Percentiles rank a stretch among this genome's conserved stretches.
phyloP scores from a whole-genome alignment of 2,888 invertebrate genomes.

The Aelia acuminata region DNA sequence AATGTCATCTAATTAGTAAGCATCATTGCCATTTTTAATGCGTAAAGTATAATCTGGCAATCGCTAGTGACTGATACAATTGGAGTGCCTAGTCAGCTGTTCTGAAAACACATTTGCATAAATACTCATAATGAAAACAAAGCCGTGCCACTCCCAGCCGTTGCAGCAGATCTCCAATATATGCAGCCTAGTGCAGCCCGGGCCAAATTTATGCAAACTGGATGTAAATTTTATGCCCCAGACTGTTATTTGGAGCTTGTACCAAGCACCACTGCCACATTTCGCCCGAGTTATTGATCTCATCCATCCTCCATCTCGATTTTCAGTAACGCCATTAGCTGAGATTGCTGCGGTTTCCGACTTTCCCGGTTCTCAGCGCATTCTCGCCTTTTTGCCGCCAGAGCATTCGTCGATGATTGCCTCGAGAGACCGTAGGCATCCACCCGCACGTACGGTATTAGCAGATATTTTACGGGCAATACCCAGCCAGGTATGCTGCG shows the following conservation, averaged over 20 bases:
- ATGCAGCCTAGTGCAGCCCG: slow-evolving; percentile 2
- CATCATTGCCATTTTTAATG: background rate
- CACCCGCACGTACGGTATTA: slow-evolving; percentile 46
- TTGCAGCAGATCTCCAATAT: background rate
- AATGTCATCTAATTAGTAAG: background rate
- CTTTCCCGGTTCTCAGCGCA: slow-evolving; percentile 26
- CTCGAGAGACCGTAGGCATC: slow-evolving; percentile 13
- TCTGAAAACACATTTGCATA: background rate
- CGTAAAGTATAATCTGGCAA: background rate
- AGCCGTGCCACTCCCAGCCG: background rate
- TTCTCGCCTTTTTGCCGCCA: slow-evolving; percentile 33
- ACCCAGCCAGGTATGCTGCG: background rate
- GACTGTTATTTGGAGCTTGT: background rate
- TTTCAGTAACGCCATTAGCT: slow-evolving; percentile 1
- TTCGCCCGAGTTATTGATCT: background rate
- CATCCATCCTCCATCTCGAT: background rate
- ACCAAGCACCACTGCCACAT: slow-evolving; percentile 8
- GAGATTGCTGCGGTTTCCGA: slow-evolving; percentile 4
- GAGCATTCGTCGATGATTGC: slow-evolving; percentile 7
- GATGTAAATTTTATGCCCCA: slow-evolving; percentile 29
- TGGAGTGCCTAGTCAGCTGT: background rate
- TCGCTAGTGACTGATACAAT: background rate
- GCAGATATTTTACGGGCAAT: slow-evolving; percentile 24
- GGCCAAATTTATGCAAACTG: slow-evolving; percentile 12
- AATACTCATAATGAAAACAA: slow-evolving; percentile 29